Evolutionary conservation across 1,140 invertebrate species (phyloP), one percentile per base, ranked within the genome.

Genomic region (Oryzaephilus surinamensis): DNA sequence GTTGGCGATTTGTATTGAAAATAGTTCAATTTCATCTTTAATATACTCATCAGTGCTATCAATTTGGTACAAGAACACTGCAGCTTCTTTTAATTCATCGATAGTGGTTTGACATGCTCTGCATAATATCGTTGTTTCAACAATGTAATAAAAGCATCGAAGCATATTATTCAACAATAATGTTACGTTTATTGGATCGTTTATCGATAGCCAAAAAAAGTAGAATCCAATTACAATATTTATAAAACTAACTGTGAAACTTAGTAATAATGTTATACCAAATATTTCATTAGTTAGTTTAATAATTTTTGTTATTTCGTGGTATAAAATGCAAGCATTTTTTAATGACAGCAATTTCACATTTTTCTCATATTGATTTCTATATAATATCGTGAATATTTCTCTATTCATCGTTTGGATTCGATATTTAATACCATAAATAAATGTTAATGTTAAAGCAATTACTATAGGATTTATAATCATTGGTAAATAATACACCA

Each of bases 1-100:
- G 23, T 51, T 43, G 4, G 33, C 33, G 3, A 51, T 44, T 32
- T 51, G 48, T 10, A 51, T 41, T 0, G 48, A 51, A 32, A 48
- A 48, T 40, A 51, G 42, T 28, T 48, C 41, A 3, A 51, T 45
- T 28, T 48, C 41, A n/a, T 48, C 38, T 14, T 37, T 34, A 6
- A 51, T 24, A 7, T 44, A 45, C 13, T 27, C 19, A 17, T 51
- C 45, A 17, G 45, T 29, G 2, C 32, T 39, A n/a, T 51, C 45
- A 7, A 51, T 38, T 34, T 51, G 32, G 17, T 51, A 42, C 7
- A 51, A 29, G 2, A 51, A 32, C 37, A 28, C 38, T 6, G 41
- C 48, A 6, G 38, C 17, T 42, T 39, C 40, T 17, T 43, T 35
- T 31, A 38, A 26, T 19, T 38, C 36, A 13, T 38, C 36, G 3